Conservation (phyloP, 1,140 invertebrate species). For the Stegodyphus mimosarum region DNA sequence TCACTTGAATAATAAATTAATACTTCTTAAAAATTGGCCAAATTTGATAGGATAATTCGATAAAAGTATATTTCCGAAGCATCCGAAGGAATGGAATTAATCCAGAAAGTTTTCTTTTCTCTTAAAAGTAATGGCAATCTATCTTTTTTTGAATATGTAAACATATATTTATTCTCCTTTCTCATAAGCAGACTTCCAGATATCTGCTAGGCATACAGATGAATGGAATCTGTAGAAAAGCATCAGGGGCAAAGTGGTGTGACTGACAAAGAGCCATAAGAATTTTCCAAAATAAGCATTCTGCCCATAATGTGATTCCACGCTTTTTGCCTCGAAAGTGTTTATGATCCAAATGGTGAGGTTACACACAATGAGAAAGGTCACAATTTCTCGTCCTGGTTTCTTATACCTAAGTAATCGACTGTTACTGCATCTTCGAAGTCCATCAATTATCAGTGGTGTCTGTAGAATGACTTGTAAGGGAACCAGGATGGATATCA, state of each 20-base stretch:
- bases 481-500: slow-evolving; percentile 21
- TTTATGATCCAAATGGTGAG: slow-evolving; percentile 83
- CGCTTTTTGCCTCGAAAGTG: slow-evolving; percentile 81
- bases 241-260: slow-evolving; percentile 79
- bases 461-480: slow-evolving; percentile 75
- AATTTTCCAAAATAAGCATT: slow-evolving; percentile 77
- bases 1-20: too few relatives aligned
- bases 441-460: slow-evolving; percentile 80
- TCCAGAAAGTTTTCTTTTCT: too few relatives aligned
- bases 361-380: slow-evolving; percentile 83
- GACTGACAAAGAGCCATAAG: slow-evolving; percentile 80
- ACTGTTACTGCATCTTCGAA: slow-evolving; percentile 78
- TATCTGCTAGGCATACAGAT: slow-evolving; percentile 83
- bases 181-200: slow-evolving; percentile 84
- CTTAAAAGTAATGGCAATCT: too few relatives aligned
- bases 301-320: slow-evolving; percentile 74
- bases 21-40: too few relatives aligned
- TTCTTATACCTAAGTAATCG: slow-evolving; percentile 75
- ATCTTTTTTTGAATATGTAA: too few relatives aligned
- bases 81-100: too few relatives aligned
- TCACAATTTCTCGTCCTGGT: slow-evolving; percentile 81
- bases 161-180: slow-evolving; percentile 41
- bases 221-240: slow-evolving; percentile 88
- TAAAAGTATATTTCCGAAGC: too few relatives aligned
- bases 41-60: too few relatives aligned